These are phyloP conservation scores for Alcedo atthis DNA, from an alignment of 2,797 vertebrate genomes.

Conservation along the genomic window DNA sequence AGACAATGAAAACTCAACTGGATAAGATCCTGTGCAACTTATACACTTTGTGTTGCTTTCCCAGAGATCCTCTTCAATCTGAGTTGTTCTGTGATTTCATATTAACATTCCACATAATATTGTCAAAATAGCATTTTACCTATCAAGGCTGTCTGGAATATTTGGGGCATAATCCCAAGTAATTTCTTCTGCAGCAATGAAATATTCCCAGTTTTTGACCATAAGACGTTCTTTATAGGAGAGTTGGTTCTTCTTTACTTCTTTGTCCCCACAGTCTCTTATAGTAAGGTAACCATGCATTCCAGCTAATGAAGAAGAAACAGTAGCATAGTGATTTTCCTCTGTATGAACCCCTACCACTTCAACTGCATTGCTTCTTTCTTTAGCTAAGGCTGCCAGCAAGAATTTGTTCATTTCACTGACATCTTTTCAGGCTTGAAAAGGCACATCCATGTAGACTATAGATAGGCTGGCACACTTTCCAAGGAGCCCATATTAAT, in stretches of 20 bases:
- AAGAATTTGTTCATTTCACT: neutral
- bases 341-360: neutral
- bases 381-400: neutral
- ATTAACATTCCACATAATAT: neutral
- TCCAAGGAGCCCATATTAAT: neutral
- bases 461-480: neutral
- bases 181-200: conserved; percentile 92
- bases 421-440: neutral
- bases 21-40: neutral
- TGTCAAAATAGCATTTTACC: conserved; percentile 75
- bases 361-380: neutral
- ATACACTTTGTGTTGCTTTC: neutral
- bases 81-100: neutral
- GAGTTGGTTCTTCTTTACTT: conserved; percentile 66
- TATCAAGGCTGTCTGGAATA: conserved; percentile 80
- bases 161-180: conserved; percentile 90
- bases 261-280: conserved; percentile 78
- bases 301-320: conserved; percentile 78
- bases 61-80: neutral
- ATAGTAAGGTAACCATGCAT: conserved; percentile 87
- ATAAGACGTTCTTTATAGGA: conserved; percentile 76
- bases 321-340: neutral
- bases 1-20: neutral
- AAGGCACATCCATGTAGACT: neutral
- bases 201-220: conserved; percentile 88